Percentiles rank a stretch among this genome's conserved stretches.
These are phyloP conservation scores for Caranx melampygus DNA, from an alignment of 2,113 vertebrate species.

Conservation along the genomic window DNA sequence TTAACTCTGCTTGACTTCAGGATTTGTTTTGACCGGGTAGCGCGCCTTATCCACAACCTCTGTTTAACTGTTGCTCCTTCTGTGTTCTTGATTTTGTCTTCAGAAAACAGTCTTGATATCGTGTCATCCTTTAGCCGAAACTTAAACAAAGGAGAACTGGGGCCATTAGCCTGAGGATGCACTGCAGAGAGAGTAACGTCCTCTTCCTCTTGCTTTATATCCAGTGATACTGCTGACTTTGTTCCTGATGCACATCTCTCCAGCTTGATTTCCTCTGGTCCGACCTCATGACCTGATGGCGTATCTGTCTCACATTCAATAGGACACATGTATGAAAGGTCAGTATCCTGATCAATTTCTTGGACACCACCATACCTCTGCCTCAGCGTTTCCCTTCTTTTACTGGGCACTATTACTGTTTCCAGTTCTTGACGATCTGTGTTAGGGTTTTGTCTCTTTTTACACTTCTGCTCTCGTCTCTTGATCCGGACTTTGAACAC, in stretches of 20 bases:
- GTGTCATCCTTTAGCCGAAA: rapidly evolving
- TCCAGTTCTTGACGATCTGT: neutral
- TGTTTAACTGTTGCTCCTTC: neutral
- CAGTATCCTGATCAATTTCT: neutral
- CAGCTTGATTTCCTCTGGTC: rapidly evolving
- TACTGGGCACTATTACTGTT: neutral
- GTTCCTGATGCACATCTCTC: neutral
- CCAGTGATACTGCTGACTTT: neutral
- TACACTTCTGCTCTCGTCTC: neutral
- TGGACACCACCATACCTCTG: rapidly evolving
- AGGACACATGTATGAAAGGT: constrained; percentile 51
- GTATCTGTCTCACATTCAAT: constrained; percentile 38
- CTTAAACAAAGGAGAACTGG: rapidly evolving
- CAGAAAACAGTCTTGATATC: neutral
- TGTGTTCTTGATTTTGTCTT: neutral
- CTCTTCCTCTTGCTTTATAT: constrained; percentile 29
- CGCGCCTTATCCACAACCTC: constrained; percentile 37
- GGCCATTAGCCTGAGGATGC: rapidly evolving
- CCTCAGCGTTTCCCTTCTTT: constrained; percentile 10
- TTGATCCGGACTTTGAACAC: neutral
- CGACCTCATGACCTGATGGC: neutral
- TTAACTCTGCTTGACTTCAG: neutral
- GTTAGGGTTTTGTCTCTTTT: neutral
- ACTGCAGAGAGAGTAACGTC: neutral
- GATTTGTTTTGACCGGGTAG: constrained; percentile 17